These are phyloP conservation scores for Oxygymnocypris stewartii DNA, from an alignment of 2,113 vertebrate species.

Conservation along the genomic window DNA sequence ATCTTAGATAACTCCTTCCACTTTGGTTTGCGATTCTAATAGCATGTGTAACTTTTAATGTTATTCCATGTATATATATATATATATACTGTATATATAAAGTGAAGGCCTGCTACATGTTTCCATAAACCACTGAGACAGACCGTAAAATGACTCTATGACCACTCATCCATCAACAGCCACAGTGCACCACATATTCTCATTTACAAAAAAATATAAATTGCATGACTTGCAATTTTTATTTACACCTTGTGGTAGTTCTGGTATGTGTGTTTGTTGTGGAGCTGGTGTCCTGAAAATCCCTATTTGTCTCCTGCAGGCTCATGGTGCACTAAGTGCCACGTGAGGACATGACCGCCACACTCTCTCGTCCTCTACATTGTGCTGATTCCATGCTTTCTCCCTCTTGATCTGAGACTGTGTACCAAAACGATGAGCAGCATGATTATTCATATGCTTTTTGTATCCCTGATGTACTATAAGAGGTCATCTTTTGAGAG, in stretches of 20 bases:
- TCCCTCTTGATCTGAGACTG: conserved; percentile 28
- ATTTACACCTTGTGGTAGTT: conserved; percentile 69
- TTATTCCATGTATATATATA: conserved; percentile 51
- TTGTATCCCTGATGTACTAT: conserved; percentile 49
- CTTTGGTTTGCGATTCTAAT: conserved; percentile 60
- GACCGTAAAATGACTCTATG: conserved; percentile 63
- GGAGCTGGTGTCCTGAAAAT: conserved; percentile 40
- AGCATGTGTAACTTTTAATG: conserved; percentile 53
- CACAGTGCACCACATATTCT: conserved; percentile 67
- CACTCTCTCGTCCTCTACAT: conserved; percentile 11
- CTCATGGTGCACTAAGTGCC: conserved; percentile 43
- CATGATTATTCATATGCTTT: conserved; percentile 21
- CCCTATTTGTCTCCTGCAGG: conserved; percentile 41
- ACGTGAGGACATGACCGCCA: conserved; percentile 11
- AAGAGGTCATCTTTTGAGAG: conserved; percentile 45
- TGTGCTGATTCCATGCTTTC: conserved; percentile 40
- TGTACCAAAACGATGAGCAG: conserved; percentile 42
- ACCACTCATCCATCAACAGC: conserved; percentile 63
- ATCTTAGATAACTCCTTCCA: conserved; percentile 58
- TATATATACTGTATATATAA: conserved; percentile 55
- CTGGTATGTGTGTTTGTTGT: conserved; percentile 46
- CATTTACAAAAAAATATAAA: conserved; percentile 66
- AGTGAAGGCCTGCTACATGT: conserved; percentile 60
- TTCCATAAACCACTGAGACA: conserved; percentile 62
- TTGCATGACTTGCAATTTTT: conserved; percentile 64